phyloP scores from a whole-genome alignment of 2,888 invertebrate genomes.

The Orchestes rusci region DNA sequence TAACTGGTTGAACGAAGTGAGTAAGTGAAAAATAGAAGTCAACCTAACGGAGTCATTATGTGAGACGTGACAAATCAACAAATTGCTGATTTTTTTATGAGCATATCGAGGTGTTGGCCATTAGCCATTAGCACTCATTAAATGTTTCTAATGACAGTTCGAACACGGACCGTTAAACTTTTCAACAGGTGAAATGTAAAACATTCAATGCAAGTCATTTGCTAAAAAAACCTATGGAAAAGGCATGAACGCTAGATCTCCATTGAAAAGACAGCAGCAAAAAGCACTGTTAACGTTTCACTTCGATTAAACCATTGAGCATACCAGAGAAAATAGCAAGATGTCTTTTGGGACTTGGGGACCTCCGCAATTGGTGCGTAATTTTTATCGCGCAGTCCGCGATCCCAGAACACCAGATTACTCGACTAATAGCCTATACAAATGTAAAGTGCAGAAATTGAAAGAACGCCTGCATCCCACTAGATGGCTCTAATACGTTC shows the following conservation, averaged over 20 bases:
- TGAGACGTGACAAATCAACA: too few species aligned
- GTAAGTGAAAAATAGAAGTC: too few species aligned
- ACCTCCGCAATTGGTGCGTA: slow-evolving; percentile 15
- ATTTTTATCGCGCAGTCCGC: slow-evolving; percentile 25
- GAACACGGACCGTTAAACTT: too few species aligned
- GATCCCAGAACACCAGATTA: slow-evolving; percentile 27
- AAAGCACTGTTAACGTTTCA: background rate
- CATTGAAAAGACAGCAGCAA: background rate
- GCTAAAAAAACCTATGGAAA: too few species aligned
- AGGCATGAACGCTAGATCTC: too few species aligned
- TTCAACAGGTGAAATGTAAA: too few species aligned
- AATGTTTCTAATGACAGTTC: too few species aligned
- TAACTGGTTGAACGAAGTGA: too few species aligned
- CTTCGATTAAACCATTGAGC: slow-evolving; percentile 12
- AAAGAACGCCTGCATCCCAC: slow-evolving; percentile 28
- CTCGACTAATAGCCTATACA: slow-evolving; percentile 31
- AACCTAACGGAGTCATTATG: too few species aligned
- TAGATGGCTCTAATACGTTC: slow-evolving; percentile 28
- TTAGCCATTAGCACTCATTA: too few species aligned
- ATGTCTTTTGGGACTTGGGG: slow-evolving; percentile 14
- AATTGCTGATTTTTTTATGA: background rate
- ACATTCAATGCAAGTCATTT: too few species aligned
- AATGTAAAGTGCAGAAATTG: slow-evolving; percentile 33
- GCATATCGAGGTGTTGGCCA: background rate
- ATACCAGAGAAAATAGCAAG: slow-evolving; percentile 6